Evolutionary conservation across 2,113 vertebrate genomes (phyloP).

Genomic region (Chamaea fasciata): DNA sequence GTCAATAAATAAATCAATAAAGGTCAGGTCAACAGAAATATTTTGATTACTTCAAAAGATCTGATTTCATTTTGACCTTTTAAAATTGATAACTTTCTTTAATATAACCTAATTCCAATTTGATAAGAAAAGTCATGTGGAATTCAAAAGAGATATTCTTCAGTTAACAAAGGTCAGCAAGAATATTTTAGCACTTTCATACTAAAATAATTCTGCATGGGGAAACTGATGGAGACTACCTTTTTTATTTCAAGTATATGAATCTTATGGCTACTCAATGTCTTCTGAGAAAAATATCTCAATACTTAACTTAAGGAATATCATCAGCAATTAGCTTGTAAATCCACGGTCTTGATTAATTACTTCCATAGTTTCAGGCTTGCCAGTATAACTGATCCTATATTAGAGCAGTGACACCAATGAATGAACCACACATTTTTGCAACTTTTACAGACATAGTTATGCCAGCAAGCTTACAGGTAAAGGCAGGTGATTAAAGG

Average conservation of each 20-base stretch:
- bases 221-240: background rate
- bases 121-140: background rate
- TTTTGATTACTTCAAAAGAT: background rate
- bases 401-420: background rate
- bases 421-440: background rate
- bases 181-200: background rate
- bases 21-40: background rate
- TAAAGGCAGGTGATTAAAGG: background rate
- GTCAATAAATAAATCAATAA: background rate
- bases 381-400: background rate
- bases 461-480: background rate
- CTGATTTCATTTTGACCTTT: background rate
- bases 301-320: background rate
- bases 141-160: background rate
- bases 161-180: slow-evolving; percentile 4
- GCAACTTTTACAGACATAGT: background rate
- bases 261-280: background rate
- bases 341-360: background rate
- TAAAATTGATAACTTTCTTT: background rate
- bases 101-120: background rate
- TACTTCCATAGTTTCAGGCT: background rate
- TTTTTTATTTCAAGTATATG: background rate
- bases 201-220: background rate
- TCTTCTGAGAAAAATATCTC: background rate
- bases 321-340: background rate